phyloP scores from a whole-genome alignment of 2,113 vertebrate genomes.

The Dicerorhinus sumatrensis region DNA sequence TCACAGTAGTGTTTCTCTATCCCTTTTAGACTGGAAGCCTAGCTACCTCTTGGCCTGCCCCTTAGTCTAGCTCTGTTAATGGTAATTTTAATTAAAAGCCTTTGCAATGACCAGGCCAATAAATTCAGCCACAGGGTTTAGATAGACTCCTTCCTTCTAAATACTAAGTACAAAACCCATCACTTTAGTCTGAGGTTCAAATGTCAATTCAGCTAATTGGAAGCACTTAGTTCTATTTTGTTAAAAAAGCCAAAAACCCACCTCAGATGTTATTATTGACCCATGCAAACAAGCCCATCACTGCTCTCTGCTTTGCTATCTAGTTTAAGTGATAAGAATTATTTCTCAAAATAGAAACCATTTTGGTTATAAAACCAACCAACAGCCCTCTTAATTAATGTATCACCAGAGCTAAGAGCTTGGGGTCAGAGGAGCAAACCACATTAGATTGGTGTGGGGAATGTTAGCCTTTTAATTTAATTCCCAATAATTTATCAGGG shows the following conservation, averaged over 20 bases:
- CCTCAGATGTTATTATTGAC: neutral
- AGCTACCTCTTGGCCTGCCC: neutral
- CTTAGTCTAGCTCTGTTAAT: neutral
- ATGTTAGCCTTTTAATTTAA: conserved; percentile 21
- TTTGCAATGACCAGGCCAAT: neutral
- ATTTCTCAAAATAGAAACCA: conserved; percentile 50
- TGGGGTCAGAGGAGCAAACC: conserved; percentile 34
- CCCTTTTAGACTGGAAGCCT: neutral
- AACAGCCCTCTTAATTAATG: conserved; percentile 6
- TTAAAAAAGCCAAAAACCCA: neutral
- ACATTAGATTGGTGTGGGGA: conserved; percentile 27
- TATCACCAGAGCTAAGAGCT: conserved; percentile 36
- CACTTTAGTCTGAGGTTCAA: neutral
- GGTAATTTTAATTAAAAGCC: neutral
- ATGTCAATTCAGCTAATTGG: neutral
- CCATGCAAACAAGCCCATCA: neutral
- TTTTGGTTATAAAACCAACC: conserved; percentile 25
- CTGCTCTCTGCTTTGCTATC: neutral
- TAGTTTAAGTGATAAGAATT: conserved; percentile 13
- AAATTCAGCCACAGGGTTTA: conserved; percentile 36
- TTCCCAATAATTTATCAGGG: conserved; percentile 1
- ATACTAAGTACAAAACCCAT: conserved; percentile 20
- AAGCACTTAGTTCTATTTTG: neutral
- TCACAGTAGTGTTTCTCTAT: neutral
- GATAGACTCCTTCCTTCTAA: neutral